phyloP scores from a whole-genome alignment of 2,113 vertebrate genomes.

The Pipa parva region DNA sequence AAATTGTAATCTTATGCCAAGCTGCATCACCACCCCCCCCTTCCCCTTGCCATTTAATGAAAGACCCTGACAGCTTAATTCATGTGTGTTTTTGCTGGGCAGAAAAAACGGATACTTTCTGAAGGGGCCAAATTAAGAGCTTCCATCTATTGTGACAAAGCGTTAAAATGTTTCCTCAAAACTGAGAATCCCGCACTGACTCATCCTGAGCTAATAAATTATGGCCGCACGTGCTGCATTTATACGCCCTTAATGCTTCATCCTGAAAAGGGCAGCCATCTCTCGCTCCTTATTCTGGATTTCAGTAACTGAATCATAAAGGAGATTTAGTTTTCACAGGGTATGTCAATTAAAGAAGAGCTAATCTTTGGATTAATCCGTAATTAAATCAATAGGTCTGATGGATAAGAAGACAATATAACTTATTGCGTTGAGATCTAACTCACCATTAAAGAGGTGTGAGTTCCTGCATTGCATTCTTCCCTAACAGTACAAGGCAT shows the following conservation, averaged over 20 bases:
- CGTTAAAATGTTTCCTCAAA: slow-evolving; percentile 27
- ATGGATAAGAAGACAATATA: too few relatives aligned
- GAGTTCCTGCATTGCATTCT: too few relatives aligned
- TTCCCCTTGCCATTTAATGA: neutral
- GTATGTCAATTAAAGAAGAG: too few relatives aligned
- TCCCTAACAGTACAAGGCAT: too few relatives aligned
- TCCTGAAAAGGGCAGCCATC: too few relatives aligned
- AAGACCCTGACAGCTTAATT: slow-evolving; percentile 27
- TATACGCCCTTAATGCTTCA: neutral
- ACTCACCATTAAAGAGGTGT: too few relatives aligned
- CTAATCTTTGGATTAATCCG: too few relatives aligned
- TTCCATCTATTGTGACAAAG: slow-evolving; percentile 33
- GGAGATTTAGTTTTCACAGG: too few relatives aligned
- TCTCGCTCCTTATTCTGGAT: too few relatives aligned
- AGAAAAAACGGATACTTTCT: slow-evolving; percentile 25
- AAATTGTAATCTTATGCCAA: slow-evolving; percentile 13
- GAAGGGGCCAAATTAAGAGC: slow-evolving; percentile 27
- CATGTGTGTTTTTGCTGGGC: slow-evolving; percentile 21
- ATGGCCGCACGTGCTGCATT: neutral
- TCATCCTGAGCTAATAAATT: neutral
- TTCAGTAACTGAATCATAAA: too few relatives aligned
- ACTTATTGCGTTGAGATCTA: too few relatives aligned
- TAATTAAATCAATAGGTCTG: too few relatives aligned
- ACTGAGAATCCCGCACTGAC: neutral
- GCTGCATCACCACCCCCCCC: neutral